Base-by-base conservation (phyloP, 2,797 vertebrate genomes). In the Calcarius lapponicus region DNA sequence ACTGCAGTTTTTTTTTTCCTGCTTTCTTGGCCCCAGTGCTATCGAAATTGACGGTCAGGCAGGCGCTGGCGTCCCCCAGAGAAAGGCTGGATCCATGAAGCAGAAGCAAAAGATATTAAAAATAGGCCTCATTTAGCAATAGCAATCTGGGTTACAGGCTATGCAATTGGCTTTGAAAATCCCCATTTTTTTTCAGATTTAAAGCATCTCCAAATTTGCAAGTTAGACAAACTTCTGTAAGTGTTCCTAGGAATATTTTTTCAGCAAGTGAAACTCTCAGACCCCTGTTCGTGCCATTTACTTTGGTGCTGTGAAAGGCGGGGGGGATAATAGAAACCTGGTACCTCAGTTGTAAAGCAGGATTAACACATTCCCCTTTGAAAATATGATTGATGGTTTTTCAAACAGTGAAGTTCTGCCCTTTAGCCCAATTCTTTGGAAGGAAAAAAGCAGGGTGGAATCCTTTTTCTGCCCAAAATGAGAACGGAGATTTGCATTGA, bases 141-240 rank as follows among this genome's bases (percentile, higher is more conserved):
- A 90, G 80, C 56, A 86, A 74, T 36, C 57, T 86, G 80, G 34
- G 54, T 86, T 91, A 90, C 21, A 28, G 69, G 48, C 69, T 67
- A 28, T 28, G 45, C 48, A 47, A 50, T n/a, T 43, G 67, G 42
- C 31, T 54, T 54, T 80, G 42, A 53, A 86, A 93, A 81, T n/a
- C 36, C 13, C 20, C 18, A 1, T 15, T 72, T 75, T 84, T 84
- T 29, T 34, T 29, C 29, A 32, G 50, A 51, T 57, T 73, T 80
- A n/a, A 86, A 73, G 9, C 42, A 38, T 45, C 31, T 12, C 13
- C 2, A 50, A 79, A 58, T 40, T 25, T 81, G 36, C 24, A 56
- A 82, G 26, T 48, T n/a, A 73, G 81, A 43, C 29, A 50, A 65
- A 86, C n/a, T 86, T 56, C 81, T 78, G 3, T 26, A 42, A 57